Base-by-base conservation (phyloP, 2,113 vertebrate genomes). In the Gambusia affinis region DNA sequence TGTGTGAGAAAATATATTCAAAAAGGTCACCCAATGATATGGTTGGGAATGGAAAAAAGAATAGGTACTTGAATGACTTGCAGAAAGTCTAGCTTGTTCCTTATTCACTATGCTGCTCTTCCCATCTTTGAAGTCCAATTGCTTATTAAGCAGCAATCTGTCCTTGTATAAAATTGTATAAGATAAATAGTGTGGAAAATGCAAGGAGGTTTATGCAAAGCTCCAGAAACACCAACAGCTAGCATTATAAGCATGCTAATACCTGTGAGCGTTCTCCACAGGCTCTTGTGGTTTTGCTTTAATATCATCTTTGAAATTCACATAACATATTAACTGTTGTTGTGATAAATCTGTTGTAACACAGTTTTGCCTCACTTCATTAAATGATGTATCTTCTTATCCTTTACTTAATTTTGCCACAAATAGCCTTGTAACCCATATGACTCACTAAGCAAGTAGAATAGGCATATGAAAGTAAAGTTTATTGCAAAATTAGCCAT, bases 11-110 rank as follows among this genome's bases (percentile, higher is more conserved):
- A 79, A 74, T 86, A 63, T 84, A 79, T 74, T 73, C 19, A 57
- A 17, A 81, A 87, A 82, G 79, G 86, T 76, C 86, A 78, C 30
- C 42, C 51, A 84, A 78, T 82, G 74, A 76, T 85, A 79, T 81
- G 80, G 14, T 29, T 67, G 31, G 63, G 29, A 39, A 33, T 78
- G 70, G 70, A 60, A 47, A 71, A 70, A 37, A 8, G 72, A 51
- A 60, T 72, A 70, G 22, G 27, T 78, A 57, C 51, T 76, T 67
- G 69, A 67, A 67, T 31, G 17, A 7, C 67, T 82, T 60, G 68
- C 15, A 67, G 73, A 74, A 70, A 76, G 60, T 68, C 27, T 77
- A 62, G 73, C 76, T 64, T 42, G 47, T 76, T 84, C 24, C 60
- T 64, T 57, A n/a, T 70, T 60, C 75, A 76, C 27, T 80, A 67